Conservation (phyloP, 2,113 vertebrate genomes). For the Phrynocephalus versicolor region DNA sequence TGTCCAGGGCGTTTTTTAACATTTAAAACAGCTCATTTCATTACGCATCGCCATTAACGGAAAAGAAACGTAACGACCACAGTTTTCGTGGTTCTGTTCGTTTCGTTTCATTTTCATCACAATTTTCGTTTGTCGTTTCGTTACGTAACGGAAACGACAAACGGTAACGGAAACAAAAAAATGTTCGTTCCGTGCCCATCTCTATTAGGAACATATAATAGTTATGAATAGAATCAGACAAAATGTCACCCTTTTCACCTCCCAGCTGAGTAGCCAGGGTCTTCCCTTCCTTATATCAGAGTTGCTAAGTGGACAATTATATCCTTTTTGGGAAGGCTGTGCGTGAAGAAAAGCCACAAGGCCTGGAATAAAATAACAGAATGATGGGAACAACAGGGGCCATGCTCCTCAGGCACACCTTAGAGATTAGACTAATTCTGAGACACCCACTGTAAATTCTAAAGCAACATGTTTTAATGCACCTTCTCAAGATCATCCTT, state of each 20-base stretch:
- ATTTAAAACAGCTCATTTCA: too few species aligned
- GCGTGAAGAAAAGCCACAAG: conserved; percentile 28
- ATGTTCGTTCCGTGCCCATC: too few species aligned
- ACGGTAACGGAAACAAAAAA: too few species aligned
- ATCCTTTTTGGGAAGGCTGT: conserved; percentile 20
- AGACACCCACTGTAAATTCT: not conserved
- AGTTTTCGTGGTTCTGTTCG: too few species aligned
- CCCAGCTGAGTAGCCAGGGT: not conserved
- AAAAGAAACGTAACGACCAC: too few species aligned
- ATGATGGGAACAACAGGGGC: conserved; percentile 27
- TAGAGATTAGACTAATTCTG: not conserved
- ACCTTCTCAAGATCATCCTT: conserved; percentile 29
- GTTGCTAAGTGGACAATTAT: not conserved
- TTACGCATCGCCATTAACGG: too few species aligned
- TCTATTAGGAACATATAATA: not conserved
- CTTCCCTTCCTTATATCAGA: not conserved
- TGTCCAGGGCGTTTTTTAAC: too few species aligned
- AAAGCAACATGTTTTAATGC: not conserved
- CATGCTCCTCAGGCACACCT: not conserved
- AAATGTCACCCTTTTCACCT: too few species aligned
- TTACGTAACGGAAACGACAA: too few species aligned
- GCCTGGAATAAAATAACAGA: conserved; percentile 45
- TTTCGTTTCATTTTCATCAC: too few species aligned
- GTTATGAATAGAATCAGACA: not conserved
- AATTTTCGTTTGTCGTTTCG: too few species aligned